Evolutionary conservation across 2,797 vertebrate genomes (phyloP), one percentile per base, ranked within the genome.

Genomic region (Craterocephalus amniculus): DNA sequence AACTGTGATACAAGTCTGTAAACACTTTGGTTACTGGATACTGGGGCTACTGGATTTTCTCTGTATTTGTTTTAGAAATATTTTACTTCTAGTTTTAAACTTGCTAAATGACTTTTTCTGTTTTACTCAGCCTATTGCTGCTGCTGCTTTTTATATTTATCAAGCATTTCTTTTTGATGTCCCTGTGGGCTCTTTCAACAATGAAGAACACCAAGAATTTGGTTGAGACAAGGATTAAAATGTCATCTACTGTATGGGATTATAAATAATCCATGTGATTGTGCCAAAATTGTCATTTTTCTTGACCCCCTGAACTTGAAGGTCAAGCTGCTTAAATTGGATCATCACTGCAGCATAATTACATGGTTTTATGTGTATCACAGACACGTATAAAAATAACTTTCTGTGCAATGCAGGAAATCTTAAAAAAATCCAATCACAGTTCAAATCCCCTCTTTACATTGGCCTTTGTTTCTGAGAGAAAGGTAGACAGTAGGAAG

Each of bases 201-300:
- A 29, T 11, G 24, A 20, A 57, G 45, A 1, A n/a, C 26, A n/a
- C 14, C 12, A 2, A 57, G 74, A 70, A 63, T 81, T 74, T 49
- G 40, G 10, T n/a, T 5, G 9, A 69, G 29, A 75, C 4, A 5
- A 76, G 70, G 77, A 87, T 86, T 83, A 77, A 26, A 63, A 31
- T 18, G 20, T 80, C 5, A 7, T 20, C 26, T 16, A 16, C 27
- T 56, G 27, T 56, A 49, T 4, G 22, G 59, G 67, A 67, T 62
- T 72, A 79, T 18, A 61, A 67, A 45, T 34, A 67, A 38, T 72
- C 58, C 20, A 65, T 64, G 22, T 61, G 34, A 57, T 71, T 62
- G 73, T 13, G 22, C 66, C 72, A 62, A 83, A 83, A 79, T 20
- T 34, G 71, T 78, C 72, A 60, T 67, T 81, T 62, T 59, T 79